phyloP scores from a whole-genome alignment of 2,888 invertebrate species.

The Amiota mariae region DNA sequence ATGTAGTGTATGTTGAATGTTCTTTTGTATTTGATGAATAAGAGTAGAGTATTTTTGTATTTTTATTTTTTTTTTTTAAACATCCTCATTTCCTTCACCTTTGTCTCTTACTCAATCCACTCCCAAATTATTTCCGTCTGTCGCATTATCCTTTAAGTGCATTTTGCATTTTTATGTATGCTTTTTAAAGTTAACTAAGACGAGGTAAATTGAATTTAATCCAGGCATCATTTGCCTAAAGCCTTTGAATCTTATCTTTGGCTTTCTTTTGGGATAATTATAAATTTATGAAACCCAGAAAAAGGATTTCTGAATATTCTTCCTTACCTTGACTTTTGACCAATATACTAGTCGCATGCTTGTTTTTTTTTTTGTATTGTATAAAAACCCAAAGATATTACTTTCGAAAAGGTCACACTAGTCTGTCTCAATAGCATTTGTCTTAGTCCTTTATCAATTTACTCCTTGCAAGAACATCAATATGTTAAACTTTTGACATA shows the following conservation, averaged over 20 bases:
- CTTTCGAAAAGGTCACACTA: too few relatives aligned
- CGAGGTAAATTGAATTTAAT: background rate
- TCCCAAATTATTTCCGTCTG: background rate
- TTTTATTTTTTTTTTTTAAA: slow-evolving; percentile 3
- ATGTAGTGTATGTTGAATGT: slow-evolving; percentile 9
- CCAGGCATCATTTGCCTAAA: background rate
- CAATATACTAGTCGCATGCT: too few relatives aligned
- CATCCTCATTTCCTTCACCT: background rate
- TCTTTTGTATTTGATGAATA: slow-evolving; percentile 8
- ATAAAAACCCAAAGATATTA: too few relatives aligned
- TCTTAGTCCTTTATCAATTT: too few relatives aligned
- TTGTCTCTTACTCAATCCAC: background rate
- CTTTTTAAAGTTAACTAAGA: slow-evolving; percentile 14
- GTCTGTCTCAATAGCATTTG: too few relatives aligned
- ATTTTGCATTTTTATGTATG: background rate
- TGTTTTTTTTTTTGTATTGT: too few relatives aligned
- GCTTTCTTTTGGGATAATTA: background rate
- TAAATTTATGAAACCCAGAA: background rate
- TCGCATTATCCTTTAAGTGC: slow-evolving; percentile 23
- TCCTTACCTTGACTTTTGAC: background rate
- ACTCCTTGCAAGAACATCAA: too few relatives aligned
- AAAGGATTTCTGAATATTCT: background rate
- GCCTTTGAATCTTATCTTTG: background rate
- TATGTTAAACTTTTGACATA: too few relatives aligned
- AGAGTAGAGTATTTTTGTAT: slow-evolving; percentile 1